Evolutionary conservation across 2,113 vertebrate species (phyloP).

Genomic region (Sturnira hondurensis): DNA sequence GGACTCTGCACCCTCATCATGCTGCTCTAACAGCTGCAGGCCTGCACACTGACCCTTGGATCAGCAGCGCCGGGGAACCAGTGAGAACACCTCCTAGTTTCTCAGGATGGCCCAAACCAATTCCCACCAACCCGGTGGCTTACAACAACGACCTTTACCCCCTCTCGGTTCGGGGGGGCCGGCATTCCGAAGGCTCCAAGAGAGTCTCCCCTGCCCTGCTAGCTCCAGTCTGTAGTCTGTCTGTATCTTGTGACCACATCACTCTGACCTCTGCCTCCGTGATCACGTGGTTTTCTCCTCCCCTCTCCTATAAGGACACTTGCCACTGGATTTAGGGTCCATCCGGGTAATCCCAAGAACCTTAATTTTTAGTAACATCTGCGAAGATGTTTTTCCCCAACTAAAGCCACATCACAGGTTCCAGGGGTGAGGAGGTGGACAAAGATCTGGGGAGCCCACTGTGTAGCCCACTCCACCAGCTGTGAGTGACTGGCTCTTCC

Average conservation of each 20-base stretch:
- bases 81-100: not conserved
- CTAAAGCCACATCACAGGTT: not conserved
- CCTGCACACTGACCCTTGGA: not conserved
- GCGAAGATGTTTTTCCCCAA: not conserved
- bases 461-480: not conserved
- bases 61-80: accelerated
- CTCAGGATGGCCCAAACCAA: accelerated
- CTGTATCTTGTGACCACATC: accelerated
- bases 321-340: not conserved
- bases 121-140: too few species aligned
- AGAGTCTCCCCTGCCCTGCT: not conserved
- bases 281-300: not conserved
- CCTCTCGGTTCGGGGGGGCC: not conserved
- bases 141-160: not conserved
- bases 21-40: not conserved
- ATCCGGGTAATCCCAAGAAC: not conserved
- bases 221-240: not conserved
- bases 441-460: too few species aligned
- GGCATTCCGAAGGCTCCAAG: not conserved
- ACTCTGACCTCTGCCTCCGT: accelerated
- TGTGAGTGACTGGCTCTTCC: not conserved
- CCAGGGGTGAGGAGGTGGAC: not conserved
- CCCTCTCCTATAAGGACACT: not conserved
- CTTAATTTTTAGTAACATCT: not conserved
- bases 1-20: not conserved